Conservation (phyloP, 2,888 invertebrate species). For the Drosophila meridiana region DNA sequence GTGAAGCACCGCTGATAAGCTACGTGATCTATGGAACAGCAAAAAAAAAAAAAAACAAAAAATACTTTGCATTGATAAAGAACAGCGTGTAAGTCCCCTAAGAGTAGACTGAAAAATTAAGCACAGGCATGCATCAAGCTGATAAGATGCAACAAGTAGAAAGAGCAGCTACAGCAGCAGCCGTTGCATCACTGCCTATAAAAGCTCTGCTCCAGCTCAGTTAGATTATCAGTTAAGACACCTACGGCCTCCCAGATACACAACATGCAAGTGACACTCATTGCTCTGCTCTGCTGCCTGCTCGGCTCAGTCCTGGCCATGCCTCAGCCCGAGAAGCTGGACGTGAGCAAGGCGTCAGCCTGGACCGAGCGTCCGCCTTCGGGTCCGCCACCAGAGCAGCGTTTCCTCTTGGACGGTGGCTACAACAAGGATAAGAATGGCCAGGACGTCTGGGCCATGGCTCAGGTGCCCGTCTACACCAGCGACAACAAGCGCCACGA, state of each 20-base stretch:
- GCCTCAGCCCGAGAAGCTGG: slow-evolving; percentile 28
- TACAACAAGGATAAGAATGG: slow-evolving; percentile 63
- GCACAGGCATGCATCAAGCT: not conserved
- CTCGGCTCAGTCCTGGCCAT: slow-evolving; percentile 30
- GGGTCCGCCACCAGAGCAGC: slow-evolving; percentile 32
- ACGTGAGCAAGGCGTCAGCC: slow-evolving; percentile 7
- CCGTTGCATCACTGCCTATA: slow-evolving; percentile 25
- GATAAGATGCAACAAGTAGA: not conserved
- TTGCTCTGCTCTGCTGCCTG: slow-evolving; percentile 45
- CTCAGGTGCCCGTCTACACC: slow-evolving; percentile 72
- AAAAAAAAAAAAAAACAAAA: no score
- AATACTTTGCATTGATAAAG: not conserved
- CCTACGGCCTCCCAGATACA: slow-evolving; percentile 1
- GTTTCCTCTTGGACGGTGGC: slow-evolving; percentile 36
- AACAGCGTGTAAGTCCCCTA: slow-evolving; percentile 1
- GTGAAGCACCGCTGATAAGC: slow-evolving; percentile 6
- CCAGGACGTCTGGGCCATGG: slow-evolving; percentile 58
- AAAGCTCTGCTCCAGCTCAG: slow-evolving; percentile 5
- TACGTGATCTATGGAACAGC: not conserved
- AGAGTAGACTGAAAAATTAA: not conserved
- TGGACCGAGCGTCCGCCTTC: slow-evolving; percentile 11
- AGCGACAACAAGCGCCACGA: slow-evolving; percentile 78
- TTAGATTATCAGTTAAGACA: slow-evolving; percentile 36
- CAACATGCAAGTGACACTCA: slow-evolving; percentile 41
- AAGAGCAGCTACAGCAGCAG: not conserved